Base-by-base conservation (phyloP, 2,888 invertebrate species). In the Tenthredo amoena region DNA sequence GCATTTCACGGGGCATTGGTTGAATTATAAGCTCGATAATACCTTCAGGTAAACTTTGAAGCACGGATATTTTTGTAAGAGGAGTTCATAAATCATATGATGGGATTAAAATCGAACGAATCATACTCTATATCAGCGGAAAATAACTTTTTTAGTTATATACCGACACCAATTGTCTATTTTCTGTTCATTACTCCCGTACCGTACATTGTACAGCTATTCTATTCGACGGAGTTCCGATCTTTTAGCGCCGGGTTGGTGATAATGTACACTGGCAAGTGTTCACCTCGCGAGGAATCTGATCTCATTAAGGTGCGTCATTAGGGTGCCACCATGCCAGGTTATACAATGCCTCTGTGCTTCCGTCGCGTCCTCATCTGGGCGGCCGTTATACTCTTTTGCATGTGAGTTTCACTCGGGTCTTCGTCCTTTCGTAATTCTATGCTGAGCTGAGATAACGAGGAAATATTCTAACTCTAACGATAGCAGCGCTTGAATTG, bases 251-350 rank as follows among this genome's bases (percentile, higher is more conserved):
- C 58, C 21, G 21, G 81, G 31, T 18, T 55, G n/a, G 40, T 62
- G 58, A 62, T 81, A 81, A 81, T 81, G 81, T 62, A 81, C 62
- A 40, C 62, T 81, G 81, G 81, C 81, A 81, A 83, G 83, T 83
- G 68, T 83, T 65, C 83, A 47, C 68, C 68, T 65, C 18, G 68
- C 83, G 83, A 40, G 40, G 68, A 47, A 77, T 77, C 85, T 58
- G 77, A 85, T 77, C 77, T 85, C 85, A 85, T 85, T 85, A 85
- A 47, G 47, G 77, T 37, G 43, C 85, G 77, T 84, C 84, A 84
- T 84, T 84, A 84, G 84, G 50, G 74, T 72, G 55, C 55, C 74
- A 58, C 74, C 62, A 81, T 58, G 74, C 84, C 81, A 81, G 62
- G 81, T 81, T 62, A 81, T 81, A 81, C 58, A 81, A 81, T 81